A percentile compares a stretch with the other conserved stretches of the same genome.
Conservation (phyloP, 2,888 invertebrate species). For the Stenoptilia bipunctidactyla region DNA sequence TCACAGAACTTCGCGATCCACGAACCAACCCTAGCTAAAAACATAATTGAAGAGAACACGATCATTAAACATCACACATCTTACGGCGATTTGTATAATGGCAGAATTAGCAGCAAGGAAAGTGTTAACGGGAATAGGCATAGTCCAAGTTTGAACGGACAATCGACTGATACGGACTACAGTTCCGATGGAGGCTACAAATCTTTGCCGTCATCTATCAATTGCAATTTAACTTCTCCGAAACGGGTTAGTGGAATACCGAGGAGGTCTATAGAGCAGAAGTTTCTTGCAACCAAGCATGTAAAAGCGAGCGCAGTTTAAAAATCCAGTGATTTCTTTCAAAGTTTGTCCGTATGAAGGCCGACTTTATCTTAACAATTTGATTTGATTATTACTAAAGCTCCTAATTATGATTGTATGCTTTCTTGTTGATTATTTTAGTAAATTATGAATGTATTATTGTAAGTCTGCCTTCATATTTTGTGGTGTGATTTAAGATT, state of each 20-base stretch:
- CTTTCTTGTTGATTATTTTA: too few relatives aligned
- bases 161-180: slow-evolving; percentile 64
- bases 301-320: slow-evolving; percentile 59
- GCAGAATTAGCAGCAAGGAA: slow-evolving; percentile 52
- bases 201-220: slow-evolving; percentile 63
- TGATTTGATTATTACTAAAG: slow-evolving; percentile 2
- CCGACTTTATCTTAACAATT: background rate
- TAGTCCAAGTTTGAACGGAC: slow-evolving; percentile 52
- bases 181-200: slow-evolving; percentile 67
- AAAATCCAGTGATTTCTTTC: slow-evolving; percentile 14
- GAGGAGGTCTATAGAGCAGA: slow-evolving; percentile 56
- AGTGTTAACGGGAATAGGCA: slow-evolving; percentile 53
- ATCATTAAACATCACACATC: slow-evolving; percentile 59
- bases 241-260: slow-evolving; percentile 64
- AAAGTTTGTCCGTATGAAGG: background rate
- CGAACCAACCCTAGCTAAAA: slow-evolving; percentile 33
- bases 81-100: slow-evolving; percentile 57
- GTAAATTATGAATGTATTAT: background rate
- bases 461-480: background rate
- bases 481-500: background rate
- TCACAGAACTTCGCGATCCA: slow-evolving; percentile 33
- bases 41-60: slow-evolving; percentile 41
- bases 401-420: too few relatives aligned
- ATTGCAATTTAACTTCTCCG: slow-evolving; percentile 43
- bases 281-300: slow-evolving; percentile 52